Evolutionary conservation across 1,140 invertebrate genomes (phyloP).

Genomic region (Cydia splendana): DNA sequence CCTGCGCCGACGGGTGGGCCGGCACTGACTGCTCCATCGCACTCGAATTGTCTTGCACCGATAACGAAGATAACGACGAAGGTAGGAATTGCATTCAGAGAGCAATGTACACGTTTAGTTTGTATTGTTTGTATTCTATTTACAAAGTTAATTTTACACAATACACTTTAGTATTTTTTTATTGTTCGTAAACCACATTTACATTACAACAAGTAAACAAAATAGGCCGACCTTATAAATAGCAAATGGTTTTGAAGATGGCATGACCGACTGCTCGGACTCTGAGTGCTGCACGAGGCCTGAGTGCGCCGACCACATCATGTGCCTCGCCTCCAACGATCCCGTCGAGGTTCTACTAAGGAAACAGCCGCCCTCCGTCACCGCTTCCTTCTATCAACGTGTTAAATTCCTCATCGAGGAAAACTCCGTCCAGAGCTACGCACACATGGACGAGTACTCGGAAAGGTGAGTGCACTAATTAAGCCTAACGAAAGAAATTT

Average conservation of each 20-base stretch:
- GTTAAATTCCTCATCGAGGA: conserved; percentile 99
- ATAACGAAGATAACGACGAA: conserved; percentile 97
- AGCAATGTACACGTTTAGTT: background rate
- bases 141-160: background rate
- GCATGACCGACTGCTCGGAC: conserved; percentile 98
- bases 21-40: conserved; percentile 94
- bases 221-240: conserved; percentile 55
- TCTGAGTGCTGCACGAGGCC: conserved; percentile 95
- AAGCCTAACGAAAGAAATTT: conserved; percentile 34
- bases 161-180: background rate
- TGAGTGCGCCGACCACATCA: conserved; percentile 92
- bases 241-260: conserved; percentile 87
- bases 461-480: conserved; percentile 91
- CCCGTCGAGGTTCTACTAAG: conserved; percentile 96
- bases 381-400: conserved; percentile 98
- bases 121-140: background rate
- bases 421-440: conserved; percentile 98
- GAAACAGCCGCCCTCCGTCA: conserved; percentile 97
- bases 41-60: conserved; percentile 95
- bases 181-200: conserved; percentile 13
- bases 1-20: conserved; percentile 95
- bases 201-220: conserved; percentile 32
- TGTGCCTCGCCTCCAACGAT: conserved; percentile 96
- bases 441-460: conserved; percentile 97
- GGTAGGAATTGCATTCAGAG: conserved; percentile 81